These are phyloP conservation scores for Megathymus violae DNA, from an alignment of 1,140 invertebrate species.

Conservation along the genomic window DNA sequence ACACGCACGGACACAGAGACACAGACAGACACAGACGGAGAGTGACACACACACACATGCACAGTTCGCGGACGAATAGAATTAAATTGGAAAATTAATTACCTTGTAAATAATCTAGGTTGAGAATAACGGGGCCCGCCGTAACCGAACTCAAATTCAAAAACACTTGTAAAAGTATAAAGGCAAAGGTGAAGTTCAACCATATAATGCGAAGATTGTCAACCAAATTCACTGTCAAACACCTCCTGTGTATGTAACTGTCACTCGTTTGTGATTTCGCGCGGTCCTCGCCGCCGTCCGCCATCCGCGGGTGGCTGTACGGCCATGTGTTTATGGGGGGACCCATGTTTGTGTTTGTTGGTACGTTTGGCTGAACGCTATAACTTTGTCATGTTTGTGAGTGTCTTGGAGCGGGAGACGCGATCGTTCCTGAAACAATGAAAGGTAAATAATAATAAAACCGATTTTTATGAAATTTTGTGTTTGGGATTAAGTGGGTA, in stretches of 20 bases:
- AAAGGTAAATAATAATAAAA: too few species aligned
- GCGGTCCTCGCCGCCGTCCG: conserved; percentile 7
- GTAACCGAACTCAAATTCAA: conserved; percentile 54
- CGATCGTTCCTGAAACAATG: conserved; percentile 45
- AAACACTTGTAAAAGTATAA: conserved; percentile 59
- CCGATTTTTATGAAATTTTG: too few species aligned
- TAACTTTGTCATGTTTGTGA: conserved; percentile 35
- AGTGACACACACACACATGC: too few species aligned
- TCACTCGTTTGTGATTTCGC: conserved; percentile 38
- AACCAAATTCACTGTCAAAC: conserved; percentile 42
- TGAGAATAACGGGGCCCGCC: conserved; percentile 68
- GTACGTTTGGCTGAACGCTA: conserved; percentile 17
- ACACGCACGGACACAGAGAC: too few species aligned
- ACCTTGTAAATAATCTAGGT: conserved; percentile 76
- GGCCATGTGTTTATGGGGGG: conserved; percentile 62
- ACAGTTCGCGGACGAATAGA: too few species aligned
- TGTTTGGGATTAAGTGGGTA: too few species aligned
- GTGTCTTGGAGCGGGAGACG: too few species aligned
- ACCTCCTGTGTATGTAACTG: conserved; percentile 44
- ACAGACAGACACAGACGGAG: too few species aligned
- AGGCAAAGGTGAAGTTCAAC: conserved; percentile 56
- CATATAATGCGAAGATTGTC: conserved; percentile 53
- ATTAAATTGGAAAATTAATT: conserved; percentile 33
- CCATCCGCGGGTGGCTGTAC: conserved; percentile 44
- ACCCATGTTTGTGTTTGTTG: conserved; percentile 55